phyloP scores from a whole-genome alignment of 1,140 invertebrate genomes.

The Lutraria rhynchaena region DNA sequence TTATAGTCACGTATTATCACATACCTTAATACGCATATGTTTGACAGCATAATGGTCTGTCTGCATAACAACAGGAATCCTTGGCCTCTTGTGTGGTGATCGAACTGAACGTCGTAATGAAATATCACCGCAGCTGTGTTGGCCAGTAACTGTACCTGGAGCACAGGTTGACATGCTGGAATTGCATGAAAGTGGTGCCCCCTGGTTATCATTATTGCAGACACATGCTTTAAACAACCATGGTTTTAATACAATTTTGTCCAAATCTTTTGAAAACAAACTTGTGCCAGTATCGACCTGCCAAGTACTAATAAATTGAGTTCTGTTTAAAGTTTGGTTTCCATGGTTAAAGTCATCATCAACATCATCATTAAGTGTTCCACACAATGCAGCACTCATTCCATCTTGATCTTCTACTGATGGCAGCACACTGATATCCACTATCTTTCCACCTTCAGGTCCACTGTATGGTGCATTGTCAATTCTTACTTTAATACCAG shows the following conservation, averaged over 20 bases:
- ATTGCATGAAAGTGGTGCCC: not conserved
- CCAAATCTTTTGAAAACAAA: constrained; percentile 23
- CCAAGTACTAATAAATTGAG: constrained; percentile 25
- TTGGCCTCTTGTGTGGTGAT: not conserved
- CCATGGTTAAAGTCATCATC: constrained; percentile 32
- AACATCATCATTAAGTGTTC: constrained; percentile 17
- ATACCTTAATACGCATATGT: too few relatives aligned
- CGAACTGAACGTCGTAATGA: constrained; percentile 4
- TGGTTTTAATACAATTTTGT: not conserved
- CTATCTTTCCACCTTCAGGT: constrained; percentile 21
- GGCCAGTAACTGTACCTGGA: constrained; percentile 11
- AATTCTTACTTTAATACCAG: constrained; percentile 34
- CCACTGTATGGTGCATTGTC: constrained; percentile 37
- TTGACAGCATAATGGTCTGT: not conserved
- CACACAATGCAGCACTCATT: constrained; percentile 39
- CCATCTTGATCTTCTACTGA: constrained; percentile 33
- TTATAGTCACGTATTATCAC: too few relatives aligned
- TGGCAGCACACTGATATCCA: constrained; percentile 30
- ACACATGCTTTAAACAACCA: constrained; percentile 29
- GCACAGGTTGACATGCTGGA: constrained; percentile 12
- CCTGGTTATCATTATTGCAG: not conserved
- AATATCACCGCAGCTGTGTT: constrained; percentile 30
- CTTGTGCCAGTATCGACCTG: not conserved
- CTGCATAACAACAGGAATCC: not conserved
- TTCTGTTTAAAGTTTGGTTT: not conserved